Percentiles rank a stretch among this genome's conserved stretches.
Conservation (phyloP, 2,888 invertebrate genomes). For the Lepidocyrtinus sp. region DNA sequence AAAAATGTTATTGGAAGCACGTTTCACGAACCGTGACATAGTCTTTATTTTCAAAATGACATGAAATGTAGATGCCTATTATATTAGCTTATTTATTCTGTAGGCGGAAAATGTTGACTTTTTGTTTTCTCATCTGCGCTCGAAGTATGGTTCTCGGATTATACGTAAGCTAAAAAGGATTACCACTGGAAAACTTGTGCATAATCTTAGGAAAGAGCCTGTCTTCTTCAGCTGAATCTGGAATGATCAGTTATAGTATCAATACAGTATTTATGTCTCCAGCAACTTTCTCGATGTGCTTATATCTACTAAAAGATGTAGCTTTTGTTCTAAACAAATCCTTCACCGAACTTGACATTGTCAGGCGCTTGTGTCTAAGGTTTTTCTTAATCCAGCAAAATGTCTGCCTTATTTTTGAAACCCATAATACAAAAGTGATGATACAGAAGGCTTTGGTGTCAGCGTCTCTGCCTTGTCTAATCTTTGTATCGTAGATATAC, state of each 20-base stretch:
- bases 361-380: conserved; percentile 12
- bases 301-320: background rate
- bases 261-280: no score
- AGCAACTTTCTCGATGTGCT: conserved; percentile 17
- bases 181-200: background rate
- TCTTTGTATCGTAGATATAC: background rate
- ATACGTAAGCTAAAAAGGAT: background rate
- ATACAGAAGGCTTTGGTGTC: background rate
- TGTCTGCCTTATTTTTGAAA: background rate
- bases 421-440: background rate
- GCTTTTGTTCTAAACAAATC: background rate
- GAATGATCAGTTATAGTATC: no score
- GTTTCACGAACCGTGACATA: no score
- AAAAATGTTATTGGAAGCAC: no score
- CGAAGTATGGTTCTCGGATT: background rate
- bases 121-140: background rate
- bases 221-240: no score
- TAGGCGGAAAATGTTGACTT: background rate
- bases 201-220: background rate
- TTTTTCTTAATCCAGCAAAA: background rate
- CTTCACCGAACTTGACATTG: conserved; percentile 4
- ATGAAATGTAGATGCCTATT: no score
- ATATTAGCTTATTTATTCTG: background rate
- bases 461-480: background rate
- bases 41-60: no score